Evolutionary conservation across 1,140 invertebrate species (phyloP).

Genomic region (Drosophila elegans): DNA sequence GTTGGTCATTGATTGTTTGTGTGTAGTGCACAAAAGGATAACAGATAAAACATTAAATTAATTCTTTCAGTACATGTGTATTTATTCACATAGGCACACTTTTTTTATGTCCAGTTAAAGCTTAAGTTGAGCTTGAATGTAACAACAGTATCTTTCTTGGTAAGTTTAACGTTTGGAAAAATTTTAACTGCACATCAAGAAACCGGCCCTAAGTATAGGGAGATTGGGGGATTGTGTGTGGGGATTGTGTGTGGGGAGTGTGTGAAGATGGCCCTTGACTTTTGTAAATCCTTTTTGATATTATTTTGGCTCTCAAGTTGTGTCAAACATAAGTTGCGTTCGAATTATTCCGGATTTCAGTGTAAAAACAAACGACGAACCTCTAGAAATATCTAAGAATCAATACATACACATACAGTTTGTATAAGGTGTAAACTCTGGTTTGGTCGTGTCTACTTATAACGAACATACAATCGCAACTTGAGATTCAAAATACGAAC

Average conservation of each 20-base stretch:
- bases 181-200: background rate
- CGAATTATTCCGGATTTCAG: constrained; percentile 2
- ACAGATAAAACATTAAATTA: constrained; percentile 45
- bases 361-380: constrained; percentile 24
- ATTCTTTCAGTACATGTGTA: constrained; percentile 25
- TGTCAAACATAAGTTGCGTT: background rate
- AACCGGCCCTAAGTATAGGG: background rate
- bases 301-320: background rate
- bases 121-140: too few relatives aligned
- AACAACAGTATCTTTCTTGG: too few relatives aligned
- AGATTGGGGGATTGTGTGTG: background rate
- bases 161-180: background rate
- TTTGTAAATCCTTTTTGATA: background rate
- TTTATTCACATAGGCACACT: background rate
- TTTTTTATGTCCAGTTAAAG: background rate
- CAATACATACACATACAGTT: constrained; percentile 36
- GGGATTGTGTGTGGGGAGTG: background rate
- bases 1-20: constrained; percentile 29
- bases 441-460: constrained; percentile 24
- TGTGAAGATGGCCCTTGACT: constrained; percentile 3
- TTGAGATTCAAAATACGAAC: constrained; percentile 42
- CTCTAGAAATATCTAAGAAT: constrained; percentile 34
- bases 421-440: constrained; percentile 14
- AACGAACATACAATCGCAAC: constrained; percentile 49
- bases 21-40: constrained; percentile 49